These are phyloP conservation scores for Cylindroiulus punctatus DNA, from an alignment of 2,888 invertebrate species.

Conservation along the genomic window DNA sequence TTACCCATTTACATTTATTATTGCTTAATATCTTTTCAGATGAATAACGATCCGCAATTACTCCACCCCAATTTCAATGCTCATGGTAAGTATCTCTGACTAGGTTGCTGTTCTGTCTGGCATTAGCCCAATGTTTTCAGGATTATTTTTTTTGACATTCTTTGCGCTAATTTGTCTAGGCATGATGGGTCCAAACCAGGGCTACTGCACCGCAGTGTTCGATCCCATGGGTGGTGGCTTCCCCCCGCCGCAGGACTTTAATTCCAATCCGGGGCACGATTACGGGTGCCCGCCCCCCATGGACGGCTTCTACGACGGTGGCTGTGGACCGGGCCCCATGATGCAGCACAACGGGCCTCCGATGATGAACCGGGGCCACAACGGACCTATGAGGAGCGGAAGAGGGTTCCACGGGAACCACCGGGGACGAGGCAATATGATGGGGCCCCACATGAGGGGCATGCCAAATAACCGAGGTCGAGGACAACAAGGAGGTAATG, in stretches of 20 bases:
- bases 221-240: neutral
- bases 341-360: slow-evolving; percentile 50
- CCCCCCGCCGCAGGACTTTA: neutral
- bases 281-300: slow-evolving; percentile 30
- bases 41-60: slow-evolving; percentile 40
- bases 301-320: slow-evolving; percentile 52
- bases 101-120: neutral
- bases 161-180: neutral
- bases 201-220: neutral
- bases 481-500: slow-evolving; percentile 69
- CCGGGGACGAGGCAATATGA: slow-evolving; percentile 50
- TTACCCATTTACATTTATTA: no score
- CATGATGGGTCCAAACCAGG: slow-evolving; percentile 40
- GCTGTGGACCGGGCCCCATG: slow-evolving; percentile 48
- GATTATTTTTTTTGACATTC: neutral
- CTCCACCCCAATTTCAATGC: neutral
- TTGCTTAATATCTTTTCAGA: no score
- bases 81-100: neutral
- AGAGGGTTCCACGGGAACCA: slow-evolving; percentile 29
- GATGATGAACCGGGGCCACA: slow-evolving; percentile 52
- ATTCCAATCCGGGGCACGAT: slow-evolving; percentile 31
- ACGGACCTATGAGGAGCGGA: slow-evolving; percentile 59
- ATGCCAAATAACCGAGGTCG: slow-evolving; percentile 65
- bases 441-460: slow-evolving; percentile 32
- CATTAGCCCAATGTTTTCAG: neutral